Base-by-base conservation (phyloP, 2,113 vertebrate genomes). In the Chelonoidis abingdonii region DNA sequence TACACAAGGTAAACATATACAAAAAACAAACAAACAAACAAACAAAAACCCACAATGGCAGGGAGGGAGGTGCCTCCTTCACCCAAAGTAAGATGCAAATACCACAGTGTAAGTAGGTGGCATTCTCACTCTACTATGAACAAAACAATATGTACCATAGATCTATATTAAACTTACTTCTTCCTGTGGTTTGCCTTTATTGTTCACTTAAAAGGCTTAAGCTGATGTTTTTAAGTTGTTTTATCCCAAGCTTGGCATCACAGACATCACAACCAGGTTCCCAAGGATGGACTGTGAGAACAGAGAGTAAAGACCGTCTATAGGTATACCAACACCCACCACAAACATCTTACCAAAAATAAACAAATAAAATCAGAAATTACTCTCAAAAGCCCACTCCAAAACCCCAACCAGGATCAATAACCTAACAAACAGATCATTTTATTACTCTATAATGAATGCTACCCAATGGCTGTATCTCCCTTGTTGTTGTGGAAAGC, bases 231-330 rank as follows among this genome's bases (percentile, higher is more conserved):
- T 59, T 81, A 75, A 86, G 9, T 11, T 59, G 25, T 59, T 82
- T 95, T 86, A 47, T 57, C 4, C 54, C 41, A 12, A 29, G 57
- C 27, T 29, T 81, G 38, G 21, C 19, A 41, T 92, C 82, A 89
- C 87, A 76, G 84, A 62, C 27, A 84, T 69, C 7, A 69, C n/a
- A 72, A 72, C 65, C 19, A 14, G 17, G 17, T 72, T 72, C 35
- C 65, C 31, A 72, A 72, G 35, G 69, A 97, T 91, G 88, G 4
- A n/a, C 69, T 53, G 76, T 44, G 72, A 90, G 41, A 56, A 75
- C 84, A 88, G 59, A 95, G 80, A 88, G 86, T 9, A 94, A 95
- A 95, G 95, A 80, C 47, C 69, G 57, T 59, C 47, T 92, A 90
- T 94, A 95, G 24, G 35, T 65, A 59, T 69, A 87, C 44, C 88